Percentiles rank a stretch among this genome's conserved stretches.
phyloP scores from a whole-genome alignment of 2,888 invertebrate species.

The Polydrusus pterygomalis region DNA sequence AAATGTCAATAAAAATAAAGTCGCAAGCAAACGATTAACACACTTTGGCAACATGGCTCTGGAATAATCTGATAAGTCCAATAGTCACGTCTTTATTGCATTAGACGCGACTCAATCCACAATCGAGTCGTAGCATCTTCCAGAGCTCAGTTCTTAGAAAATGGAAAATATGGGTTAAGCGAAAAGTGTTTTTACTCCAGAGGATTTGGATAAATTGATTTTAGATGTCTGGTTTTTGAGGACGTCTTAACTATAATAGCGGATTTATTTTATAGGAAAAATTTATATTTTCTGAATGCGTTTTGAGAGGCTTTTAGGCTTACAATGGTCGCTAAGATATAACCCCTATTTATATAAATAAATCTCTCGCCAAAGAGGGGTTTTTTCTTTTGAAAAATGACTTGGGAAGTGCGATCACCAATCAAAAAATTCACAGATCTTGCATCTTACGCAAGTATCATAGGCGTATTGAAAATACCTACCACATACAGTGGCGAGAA shows the following conservation, averaged over 20 bases:
- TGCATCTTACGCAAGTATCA: no score
- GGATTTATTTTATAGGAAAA: neutral
- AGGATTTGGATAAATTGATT: constrained; percentile 23
- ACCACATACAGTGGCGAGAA: no score
- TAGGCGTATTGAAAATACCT: no score
- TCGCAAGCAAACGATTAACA: neutral
- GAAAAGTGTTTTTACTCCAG: constrained; percentile 23
- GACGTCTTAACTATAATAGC: constrained; percentile 14
- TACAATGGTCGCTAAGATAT: no score
- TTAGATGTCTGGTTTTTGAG: constrained; percentile 13
- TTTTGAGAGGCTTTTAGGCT: neutral
- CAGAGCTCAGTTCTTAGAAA: constrained; percentile 19
- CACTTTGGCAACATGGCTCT: constrained; percentile 19
- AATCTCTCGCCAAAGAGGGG: no score
- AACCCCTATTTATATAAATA: no score
- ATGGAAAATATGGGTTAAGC: constrained; percentile 15
- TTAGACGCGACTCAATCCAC: constrained; percentile 39
- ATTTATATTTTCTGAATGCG: neutral
- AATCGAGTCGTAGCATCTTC: constrained; percentile 31
- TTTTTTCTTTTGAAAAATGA: no score
- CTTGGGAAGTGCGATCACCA: no score
- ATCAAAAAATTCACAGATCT: no score
- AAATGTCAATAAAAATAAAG: constrained; percentile 11
- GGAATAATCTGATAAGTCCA: constrained; percentile 33
- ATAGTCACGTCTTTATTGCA: constrained; percentile 42